Conservation (phyloP, 2,797 vertebrate species). For the Threskiornis aethiopicus region DNA sequence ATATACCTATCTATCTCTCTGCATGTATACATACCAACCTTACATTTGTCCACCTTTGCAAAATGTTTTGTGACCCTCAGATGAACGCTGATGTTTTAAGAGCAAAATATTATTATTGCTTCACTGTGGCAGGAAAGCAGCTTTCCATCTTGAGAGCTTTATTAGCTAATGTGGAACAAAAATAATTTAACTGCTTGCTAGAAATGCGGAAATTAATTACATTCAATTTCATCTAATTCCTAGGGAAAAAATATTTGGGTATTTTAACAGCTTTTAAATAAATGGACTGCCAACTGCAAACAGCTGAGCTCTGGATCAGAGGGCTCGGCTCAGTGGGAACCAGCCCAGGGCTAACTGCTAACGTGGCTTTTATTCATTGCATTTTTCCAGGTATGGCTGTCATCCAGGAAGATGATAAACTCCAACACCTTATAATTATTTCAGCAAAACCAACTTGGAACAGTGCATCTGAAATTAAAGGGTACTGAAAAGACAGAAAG, state of each 20-base stretch:
- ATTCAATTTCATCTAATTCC: not conserved
- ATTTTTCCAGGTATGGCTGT: constrained; percentile 22
- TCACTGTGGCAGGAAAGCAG: not conserved
- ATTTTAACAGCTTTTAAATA: constrained; percentile 39
- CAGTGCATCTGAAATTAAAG: constrained; percentile 6
- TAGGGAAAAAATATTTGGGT: not conserved
- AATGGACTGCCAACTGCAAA: constrained; percentile 11
- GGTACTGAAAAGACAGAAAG: not conserved
- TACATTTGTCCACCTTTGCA: not conserved
- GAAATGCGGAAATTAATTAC: not conserved
- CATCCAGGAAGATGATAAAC: constrained; percentile 24
- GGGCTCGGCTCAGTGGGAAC: not conserved
- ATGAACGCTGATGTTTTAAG: not conserved
- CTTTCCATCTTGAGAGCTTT: not conserved
- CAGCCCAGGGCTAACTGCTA: constrained; percentile 24
- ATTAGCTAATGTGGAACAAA: not conserved
- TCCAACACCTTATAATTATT: constrained; percentile 47
- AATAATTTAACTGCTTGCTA: not conserved
- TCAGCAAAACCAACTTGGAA: constrained; percentile 1
- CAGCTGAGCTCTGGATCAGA: not conserved
- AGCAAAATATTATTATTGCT: not conserved
- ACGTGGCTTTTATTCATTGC: not conserved
- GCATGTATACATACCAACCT: not conserved
- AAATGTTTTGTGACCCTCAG: not conserved
- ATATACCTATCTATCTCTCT: not conserved